phyloP scores from a whole-genome alignment of 1,140 invertebrate species.

The Conus betulinus region DNA sequence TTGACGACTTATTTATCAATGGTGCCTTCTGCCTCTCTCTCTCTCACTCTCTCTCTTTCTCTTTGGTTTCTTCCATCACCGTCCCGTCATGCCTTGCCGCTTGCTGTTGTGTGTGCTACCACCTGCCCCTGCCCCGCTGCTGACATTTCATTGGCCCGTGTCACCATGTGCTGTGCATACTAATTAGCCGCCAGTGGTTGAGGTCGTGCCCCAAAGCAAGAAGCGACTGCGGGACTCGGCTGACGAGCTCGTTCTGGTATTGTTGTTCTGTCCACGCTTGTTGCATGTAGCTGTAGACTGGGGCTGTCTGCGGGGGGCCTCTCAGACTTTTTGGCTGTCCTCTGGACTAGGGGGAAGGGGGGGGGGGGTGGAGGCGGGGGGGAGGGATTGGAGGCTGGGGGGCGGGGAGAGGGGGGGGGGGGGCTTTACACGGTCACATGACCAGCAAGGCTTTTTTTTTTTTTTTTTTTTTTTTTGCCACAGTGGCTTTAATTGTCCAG shows the following conservation, averaged over 20 bases:
- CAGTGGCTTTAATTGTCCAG: no score
- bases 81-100: constrained; percentile 75
- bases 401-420: no score
- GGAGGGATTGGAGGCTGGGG: no score
- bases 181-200: constrained; percentile 77
- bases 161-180: constrained; percentile 74
- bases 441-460: no score
- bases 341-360: no score
- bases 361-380: no score
- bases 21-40: constrained; percentile 67
- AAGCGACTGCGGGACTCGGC: constrained; percentile 88
- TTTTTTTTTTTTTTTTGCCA: no score
- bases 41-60: constrained; percentile 48
- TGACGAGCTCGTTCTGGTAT: constrained; percentile 94
- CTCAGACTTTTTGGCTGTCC: no score
- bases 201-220: constrained; percentile 83
- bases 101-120: constrained; percentile 77
- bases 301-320: no score
- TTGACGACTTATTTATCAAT: constrained; percentile 66
- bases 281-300: constrained; percentile 76
- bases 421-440: no score
- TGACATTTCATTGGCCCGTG: constrained; percentile 73
- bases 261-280: constrained; percentile 55
- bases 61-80: no score
- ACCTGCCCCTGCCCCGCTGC: constrained; percentile 63